Evolutionary conservation across 2,888 invertebrate genomes (phyloP).

Genomic region (Clistopyga incitator): DNA sequence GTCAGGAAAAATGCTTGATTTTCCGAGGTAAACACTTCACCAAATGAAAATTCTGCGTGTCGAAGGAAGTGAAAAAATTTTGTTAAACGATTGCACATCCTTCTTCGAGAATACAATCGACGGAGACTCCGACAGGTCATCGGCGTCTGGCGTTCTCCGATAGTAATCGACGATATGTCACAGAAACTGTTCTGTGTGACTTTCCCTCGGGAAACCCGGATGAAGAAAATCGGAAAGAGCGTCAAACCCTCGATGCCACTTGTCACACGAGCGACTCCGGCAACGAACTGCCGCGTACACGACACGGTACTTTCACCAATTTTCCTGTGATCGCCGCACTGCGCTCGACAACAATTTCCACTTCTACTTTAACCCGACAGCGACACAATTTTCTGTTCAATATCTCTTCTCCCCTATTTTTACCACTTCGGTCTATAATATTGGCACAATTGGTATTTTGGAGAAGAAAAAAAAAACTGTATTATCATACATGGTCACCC

Average conservation of each 20-base stretch:
- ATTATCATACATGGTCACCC: too few species aligned
- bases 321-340: background rate
- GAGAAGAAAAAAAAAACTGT: too few species aligned
- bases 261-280: background rate
- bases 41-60: slow-evolving; percentile 32
- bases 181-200: background rate
- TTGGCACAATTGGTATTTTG: background rate
- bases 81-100: background rate
- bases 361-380: background rate
- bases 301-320: background rate
- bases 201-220: background rate
- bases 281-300: slow-evolving; percentile 3
- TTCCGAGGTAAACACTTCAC: slow-evolving; percentile 36
- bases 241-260: slow-evolving; percentile 2
- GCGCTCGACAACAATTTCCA: background rate
- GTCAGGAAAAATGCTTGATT: slow-evolving; percentile 53
- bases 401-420: slow-evolving; percentile 9
- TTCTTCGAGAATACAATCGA: background rate
- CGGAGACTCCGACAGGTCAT: background rate
- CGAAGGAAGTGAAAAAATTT: background rate
- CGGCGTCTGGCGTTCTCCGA: slow-evolving; percentile 14
- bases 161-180: slow-evolving; percentile 62
- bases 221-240: background rate
- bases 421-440: background rate
- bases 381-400: slow-evolving; percentile 5